Conservation (phyloP, 1,140 invertebrate genomes). For the Protaetia brevitarsis region DNA sequence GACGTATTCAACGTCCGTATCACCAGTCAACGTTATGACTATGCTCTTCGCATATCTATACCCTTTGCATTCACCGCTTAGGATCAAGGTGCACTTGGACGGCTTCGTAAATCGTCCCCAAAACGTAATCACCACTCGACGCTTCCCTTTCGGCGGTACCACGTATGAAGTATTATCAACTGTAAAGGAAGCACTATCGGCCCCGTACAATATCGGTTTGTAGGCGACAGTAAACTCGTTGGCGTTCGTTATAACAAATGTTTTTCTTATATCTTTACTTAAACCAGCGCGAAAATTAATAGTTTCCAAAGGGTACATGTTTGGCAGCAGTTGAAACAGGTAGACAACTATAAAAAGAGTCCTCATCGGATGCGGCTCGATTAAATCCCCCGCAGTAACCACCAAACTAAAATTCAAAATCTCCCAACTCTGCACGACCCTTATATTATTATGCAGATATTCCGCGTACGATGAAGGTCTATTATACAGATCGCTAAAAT, state of each 20-base stretch:
- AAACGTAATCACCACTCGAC: constrained; percentile 22
- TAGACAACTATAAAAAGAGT: constrained; percentile 48
- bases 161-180: constrained; percentile 20
- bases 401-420: constrained; percentile 47
- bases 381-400: constrained; percentile 44
- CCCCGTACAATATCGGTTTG: constrained; percentile 33
- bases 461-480: no score
- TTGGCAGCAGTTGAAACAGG: constrained; percentile 45
- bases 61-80: constrained; percentile 43
- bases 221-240: constrained; percentile 32
- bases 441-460: constrained; percentile 47
- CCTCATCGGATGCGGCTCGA: constrained; percentile 42
- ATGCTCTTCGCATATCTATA: constrained; percentile 41
- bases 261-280: constrained; percentile 24
- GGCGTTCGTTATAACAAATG: constrained; percentile 31
- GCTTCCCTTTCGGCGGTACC: constrained; percentile 27
- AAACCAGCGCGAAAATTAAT: constrained; percentile 37
- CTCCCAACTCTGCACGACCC: constrained; percentile 45
- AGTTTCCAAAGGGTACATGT: constrained; percentile 40
- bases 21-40: constrained; percentile 42
- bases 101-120: constrained; percentile 28
- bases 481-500: constrained; percentile 45
- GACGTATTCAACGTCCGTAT: constrained; percentile 22
- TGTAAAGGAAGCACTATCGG: constrained; percentile 37
- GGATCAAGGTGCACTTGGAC: constrained; percentile 37